phyloP scores from a whole-genome alignment of 2,888 invertebrate species.

The Eremobia ochroleuca region DNA sequence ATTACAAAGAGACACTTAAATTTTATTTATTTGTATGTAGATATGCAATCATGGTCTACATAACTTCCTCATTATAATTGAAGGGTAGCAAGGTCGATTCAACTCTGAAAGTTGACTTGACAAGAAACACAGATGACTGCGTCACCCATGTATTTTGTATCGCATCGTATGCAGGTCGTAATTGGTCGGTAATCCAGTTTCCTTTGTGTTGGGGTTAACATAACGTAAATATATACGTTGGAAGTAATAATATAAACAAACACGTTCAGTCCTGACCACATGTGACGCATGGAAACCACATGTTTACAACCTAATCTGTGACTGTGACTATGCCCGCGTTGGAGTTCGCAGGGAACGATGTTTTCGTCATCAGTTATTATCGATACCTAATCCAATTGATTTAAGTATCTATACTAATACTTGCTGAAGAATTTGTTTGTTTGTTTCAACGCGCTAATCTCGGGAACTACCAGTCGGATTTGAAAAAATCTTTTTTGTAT shows the following conservation, averaged over 20 bases:
- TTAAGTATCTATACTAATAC: not conserved
- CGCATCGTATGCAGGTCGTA: constrained; percentile 1
- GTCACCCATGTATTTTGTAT: constrained; percentile 15
- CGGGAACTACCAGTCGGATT: too few relatives aligned
- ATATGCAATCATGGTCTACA: not conserved
- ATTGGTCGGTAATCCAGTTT: constrained; percentile 33
- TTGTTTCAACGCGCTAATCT: too few relatives aligned
- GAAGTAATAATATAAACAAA: constrained; percentile 45
- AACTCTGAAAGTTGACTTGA: constrained; percentile 18
- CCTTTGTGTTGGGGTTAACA: constrained; percentile 28
- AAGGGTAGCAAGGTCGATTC: not conserved
- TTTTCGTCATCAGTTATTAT: not conserved
- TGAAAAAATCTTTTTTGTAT: too few relatives aligned
- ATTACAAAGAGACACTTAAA: too few relatives aligned
- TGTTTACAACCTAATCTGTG: constrained; percentile 21
- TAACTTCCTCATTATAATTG: not conserved
- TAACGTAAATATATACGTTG: constrained; percentile 34
- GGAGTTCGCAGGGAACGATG: constrained; percentile 11
- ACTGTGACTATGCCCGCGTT: constrained; percentile 15
- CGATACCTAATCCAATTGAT: not conserved
- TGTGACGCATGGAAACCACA: constrained; percentile 51
- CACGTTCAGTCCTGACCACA: constrained; percentile 36
- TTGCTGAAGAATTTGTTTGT: too few relatives aligned
- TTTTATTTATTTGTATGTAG: not conserved
- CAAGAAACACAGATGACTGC: constrained; percentile 5